phyloP scores from a whole-genome alignment of 2,113 vertebrate species.

The Ciconia maguari region DNA sequence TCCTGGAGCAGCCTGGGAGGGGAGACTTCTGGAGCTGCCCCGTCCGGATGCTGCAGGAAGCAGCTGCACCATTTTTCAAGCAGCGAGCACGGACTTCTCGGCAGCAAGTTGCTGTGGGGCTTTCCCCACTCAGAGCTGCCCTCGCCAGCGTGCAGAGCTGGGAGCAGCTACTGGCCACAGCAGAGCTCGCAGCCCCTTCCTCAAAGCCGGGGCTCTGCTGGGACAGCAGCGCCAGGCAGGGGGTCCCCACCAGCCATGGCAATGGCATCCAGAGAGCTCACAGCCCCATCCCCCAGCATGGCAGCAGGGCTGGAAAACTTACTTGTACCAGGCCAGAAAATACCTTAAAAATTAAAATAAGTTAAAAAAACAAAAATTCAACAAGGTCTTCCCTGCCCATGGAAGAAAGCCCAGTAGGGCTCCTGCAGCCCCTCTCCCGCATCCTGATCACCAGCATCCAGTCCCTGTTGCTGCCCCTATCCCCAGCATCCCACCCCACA shows the following conservation, averaged over 20 bases:
- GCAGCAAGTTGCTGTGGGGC: background rate
- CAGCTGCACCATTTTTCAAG: background rate
- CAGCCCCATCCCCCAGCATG: background rate
- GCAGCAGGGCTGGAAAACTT: background rate
- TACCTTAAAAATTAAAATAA: background rate
- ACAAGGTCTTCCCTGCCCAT: background rate
- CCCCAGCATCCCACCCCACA: background rate
- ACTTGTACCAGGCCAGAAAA: background rate
- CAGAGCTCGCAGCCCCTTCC: background rate
- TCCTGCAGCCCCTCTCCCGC: background rate
- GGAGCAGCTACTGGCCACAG: background rate
- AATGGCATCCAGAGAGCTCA: background rate
- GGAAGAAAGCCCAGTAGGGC: background rate
- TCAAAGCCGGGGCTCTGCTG: background rate
- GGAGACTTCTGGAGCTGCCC: background rate
- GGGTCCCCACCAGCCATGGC: background rate
- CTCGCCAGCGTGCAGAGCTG: fast-evolving
- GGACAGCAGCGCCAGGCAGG: background rate
- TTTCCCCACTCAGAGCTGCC: fast-evolving
- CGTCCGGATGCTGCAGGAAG: background rate
- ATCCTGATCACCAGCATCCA: background rate
- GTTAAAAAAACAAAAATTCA: too few species aligned
- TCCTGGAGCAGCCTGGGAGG: background rate
- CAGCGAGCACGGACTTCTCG: background rate
- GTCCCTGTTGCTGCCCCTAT: background rate